phyloP scores from a whole-genome alignment of 2,888 invertebrate species.

The Pyrrhia umbra region DNA sequence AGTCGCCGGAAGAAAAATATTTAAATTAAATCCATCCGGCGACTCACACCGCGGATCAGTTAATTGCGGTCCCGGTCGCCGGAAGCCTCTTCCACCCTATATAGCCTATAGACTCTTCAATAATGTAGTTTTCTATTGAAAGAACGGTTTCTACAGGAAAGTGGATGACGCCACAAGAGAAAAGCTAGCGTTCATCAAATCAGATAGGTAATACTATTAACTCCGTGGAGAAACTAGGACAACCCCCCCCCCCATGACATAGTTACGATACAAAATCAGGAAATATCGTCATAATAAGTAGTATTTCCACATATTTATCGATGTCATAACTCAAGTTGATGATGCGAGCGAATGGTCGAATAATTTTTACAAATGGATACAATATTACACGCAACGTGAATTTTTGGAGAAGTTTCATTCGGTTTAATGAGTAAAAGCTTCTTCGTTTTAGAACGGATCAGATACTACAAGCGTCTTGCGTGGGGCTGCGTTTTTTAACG shows the following conservation, averaged over 20 bases:
- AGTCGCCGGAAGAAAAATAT: no score
- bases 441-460: background rate
- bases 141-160: background rate
- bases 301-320: conserved; percentile 52
- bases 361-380: conserved; percentile 58
- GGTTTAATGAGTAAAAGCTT: background rate
- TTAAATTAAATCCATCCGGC: no score
- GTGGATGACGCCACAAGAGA: background rate
- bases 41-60: no score
- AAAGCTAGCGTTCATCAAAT: background rate
- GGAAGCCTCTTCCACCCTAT: background rate
- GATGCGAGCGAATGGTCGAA: conserved; percentile 50
- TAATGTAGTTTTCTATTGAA: background rate
- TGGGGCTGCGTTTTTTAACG: no score
- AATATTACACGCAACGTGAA: conserved; percentile 33
- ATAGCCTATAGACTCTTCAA: background rate
- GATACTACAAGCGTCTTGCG: no score
- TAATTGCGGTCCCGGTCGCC: no score
- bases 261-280: conserved; percentile 42
- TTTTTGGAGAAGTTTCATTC: conserved; percentile 22
- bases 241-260: conserved; percentile 1
- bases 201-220: background rate
- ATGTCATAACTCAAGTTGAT: conserved; percentile 56
- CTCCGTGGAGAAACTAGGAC: conserved; percentile 5
- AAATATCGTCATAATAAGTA: conserved; percentile 34